These are phyloP conservation scores for Arion vulgaris DNA, from an alignment of 1,140 invertebrate genomes.

Conservation along the genomic window DNA sequence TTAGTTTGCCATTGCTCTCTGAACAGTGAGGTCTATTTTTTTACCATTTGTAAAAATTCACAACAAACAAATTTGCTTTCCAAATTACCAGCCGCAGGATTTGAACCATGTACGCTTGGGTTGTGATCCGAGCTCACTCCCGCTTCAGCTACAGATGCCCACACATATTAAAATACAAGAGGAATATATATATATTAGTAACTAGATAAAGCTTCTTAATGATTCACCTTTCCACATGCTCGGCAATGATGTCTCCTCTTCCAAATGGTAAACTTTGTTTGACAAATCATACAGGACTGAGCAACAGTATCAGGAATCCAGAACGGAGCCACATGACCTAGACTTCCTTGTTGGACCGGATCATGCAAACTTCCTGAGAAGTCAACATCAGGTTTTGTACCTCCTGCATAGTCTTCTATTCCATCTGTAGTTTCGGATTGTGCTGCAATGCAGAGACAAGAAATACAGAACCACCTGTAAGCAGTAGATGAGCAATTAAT, in stretches of 20 bases:
- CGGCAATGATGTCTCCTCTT: slow-evolving; percentile 95
- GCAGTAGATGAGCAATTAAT: not conserved
- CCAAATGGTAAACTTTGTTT: slow-evolving; percentile 92
- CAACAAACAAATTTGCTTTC: no score
- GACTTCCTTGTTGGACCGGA: slow-evolving; percentile 23
- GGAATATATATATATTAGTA: no score
- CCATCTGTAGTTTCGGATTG: not conserved
- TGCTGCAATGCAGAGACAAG: not conserved
- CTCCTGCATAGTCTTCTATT: not conserved
- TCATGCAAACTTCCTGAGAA: not conserved
- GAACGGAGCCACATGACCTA: slow-evolving; percentile 66
- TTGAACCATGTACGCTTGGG: no score
- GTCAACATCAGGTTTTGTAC: not conserved
- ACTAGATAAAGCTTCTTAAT: not conserved
- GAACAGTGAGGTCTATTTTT: no score
- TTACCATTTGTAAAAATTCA: no score
- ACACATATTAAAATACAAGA: no score
- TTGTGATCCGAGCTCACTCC: no score
- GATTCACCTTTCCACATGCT: slow-evolving; percentile 84
- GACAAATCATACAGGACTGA: slow-evolving; percentile 92
- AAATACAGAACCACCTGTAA: not conserved
- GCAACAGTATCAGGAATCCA: slow-evolving; percentile 92
- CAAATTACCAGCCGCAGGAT: no score
- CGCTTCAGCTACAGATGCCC: no score
- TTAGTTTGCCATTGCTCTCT: no score